Conservation (phyloP, 2,113 vertebrate genomes). For the Crocuta crocuta region DNA sequence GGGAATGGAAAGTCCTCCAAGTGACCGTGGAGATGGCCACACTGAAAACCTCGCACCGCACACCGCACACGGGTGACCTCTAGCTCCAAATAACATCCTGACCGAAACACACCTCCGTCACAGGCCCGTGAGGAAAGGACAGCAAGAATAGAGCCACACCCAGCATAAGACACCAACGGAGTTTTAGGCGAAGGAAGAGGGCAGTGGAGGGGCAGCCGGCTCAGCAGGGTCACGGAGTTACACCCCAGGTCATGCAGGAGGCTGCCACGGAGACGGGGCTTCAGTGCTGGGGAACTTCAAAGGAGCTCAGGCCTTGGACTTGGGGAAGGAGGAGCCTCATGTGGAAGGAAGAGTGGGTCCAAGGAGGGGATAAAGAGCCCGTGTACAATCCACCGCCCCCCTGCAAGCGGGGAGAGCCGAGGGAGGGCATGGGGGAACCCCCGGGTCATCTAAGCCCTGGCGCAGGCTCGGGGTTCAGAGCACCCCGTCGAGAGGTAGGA, state of each 20-base stretch:
- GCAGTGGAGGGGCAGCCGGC: neutral
- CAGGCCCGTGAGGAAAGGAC: neutral
- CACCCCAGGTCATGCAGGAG: neutral
- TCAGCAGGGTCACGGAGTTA: neutral
- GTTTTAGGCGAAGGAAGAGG: neutral
- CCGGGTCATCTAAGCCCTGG: accelerated
- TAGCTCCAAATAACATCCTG: neutral
- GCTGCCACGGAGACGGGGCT: accelerated
- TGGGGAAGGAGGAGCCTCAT: neutral
- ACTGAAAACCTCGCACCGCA: neutral
- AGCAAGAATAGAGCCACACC: neutral
- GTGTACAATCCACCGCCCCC: accelerated
- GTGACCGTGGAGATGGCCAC: neutral
- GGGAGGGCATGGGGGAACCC: neutral
- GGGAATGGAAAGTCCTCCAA: neutral
- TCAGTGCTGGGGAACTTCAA: neutral
- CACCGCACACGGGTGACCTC: accelerated
- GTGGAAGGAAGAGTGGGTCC: neutral
- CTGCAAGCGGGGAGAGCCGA: neutral
- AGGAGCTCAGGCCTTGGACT: neutral
- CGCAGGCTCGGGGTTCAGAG: neutral
- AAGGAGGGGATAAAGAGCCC: neutral
- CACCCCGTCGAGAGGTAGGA: accelerated
- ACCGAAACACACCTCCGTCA: neutral
- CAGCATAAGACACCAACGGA: neutral